Evolutionary conservation across 2,888 invertebrate species (phyloP).

Genomic region (Lochmaea capreae): DNA sequence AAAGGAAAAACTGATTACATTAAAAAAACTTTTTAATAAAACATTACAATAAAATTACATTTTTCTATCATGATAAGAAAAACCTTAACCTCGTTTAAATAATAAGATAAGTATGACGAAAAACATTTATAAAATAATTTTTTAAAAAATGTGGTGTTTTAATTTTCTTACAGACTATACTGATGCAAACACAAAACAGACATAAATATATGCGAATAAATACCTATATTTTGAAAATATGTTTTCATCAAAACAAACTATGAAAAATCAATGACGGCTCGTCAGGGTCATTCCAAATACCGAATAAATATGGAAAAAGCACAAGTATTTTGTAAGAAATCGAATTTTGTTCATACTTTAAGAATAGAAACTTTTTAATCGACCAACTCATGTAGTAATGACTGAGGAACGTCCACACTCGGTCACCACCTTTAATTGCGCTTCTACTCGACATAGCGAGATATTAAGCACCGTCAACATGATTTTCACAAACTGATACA

Average conservation of each 20-base stretch:
- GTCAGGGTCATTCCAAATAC: not conserved
- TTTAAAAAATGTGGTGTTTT: not conserved
- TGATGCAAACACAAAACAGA: not conserved
- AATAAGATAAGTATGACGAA: constrained; percentile 18
- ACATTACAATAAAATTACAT: constrained; percentile 32
- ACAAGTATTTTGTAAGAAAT: too few species aligned
- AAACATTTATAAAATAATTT: not conserved
- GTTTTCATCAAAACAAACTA: not conserved
- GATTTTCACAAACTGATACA: too few species aligned
- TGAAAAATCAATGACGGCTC: not conserved
- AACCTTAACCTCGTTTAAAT: constrained; percentile 18
- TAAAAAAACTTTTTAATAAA: constrained; percentile 27
- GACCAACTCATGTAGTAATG: too few species aligned
- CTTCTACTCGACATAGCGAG: too few species aligned
- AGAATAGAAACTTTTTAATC: too few species aligned
- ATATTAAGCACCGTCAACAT: too few species aligned
- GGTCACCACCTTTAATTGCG: too few species aligned
- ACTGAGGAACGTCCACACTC: too few species aligned
- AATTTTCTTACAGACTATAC: not conserved
- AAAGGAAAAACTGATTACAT: not conserved
- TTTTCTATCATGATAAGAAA: constrained; percentile 21
- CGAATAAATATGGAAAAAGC: not conserved
- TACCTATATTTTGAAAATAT: not conserved
- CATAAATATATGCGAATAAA: not conserved
- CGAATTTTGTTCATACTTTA: too few species aligned